A percentile compares a stretch with the other conserved stretches of the same genome.
Evolutionary conservation across 2,888 invertebrate genomes (phyloP).

Genomic region (Chloromyia formosa): DNA sequence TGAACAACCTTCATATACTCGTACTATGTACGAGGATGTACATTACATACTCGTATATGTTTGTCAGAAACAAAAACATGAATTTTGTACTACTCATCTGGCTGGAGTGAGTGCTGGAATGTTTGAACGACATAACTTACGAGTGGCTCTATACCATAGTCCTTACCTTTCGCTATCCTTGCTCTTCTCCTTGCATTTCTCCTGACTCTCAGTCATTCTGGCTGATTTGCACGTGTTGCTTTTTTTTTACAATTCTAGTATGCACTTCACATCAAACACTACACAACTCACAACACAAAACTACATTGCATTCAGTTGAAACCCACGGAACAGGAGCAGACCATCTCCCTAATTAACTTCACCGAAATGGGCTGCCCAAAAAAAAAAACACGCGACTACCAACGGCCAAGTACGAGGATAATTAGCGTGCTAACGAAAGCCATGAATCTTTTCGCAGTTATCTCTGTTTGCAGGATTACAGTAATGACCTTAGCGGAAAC

Average conservation of each 20-base stretch:
- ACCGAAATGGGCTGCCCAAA: neutral
- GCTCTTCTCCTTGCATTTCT: neutral
- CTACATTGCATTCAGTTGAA: neutral
- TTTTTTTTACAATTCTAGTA: neutral
- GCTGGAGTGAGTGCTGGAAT: too few species aligned
- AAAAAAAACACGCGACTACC: neutral
- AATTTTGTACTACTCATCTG: neutral
- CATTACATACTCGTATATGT: neutral
- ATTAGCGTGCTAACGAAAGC: neutral
- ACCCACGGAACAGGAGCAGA: neutral
- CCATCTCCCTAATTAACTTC: neutral
- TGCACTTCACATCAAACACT: neutral
- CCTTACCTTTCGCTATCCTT: neutral
- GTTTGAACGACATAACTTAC: too few species aligned
- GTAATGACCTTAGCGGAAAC: neutral
- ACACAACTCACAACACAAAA: neutral
- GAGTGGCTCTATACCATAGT: neutral
- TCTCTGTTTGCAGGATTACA: slow-evolving; percentile 1
- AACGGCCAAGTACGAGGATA: neutral
- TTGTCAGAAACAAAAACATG: slow-evolving; percentile 1
- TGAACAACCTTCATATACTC: neutral
- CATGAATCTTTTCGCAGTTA: neutral
- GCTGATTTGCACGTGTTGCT: neutral
- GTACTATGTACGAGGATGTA: too few species aligned
- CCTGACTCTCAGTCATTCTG: slow-evolving; percentile 5